Evolutionary conservation across 2,797 vertebrate genomes (phyloP).

Genomic region (Discoglossus pictus): DNA sequence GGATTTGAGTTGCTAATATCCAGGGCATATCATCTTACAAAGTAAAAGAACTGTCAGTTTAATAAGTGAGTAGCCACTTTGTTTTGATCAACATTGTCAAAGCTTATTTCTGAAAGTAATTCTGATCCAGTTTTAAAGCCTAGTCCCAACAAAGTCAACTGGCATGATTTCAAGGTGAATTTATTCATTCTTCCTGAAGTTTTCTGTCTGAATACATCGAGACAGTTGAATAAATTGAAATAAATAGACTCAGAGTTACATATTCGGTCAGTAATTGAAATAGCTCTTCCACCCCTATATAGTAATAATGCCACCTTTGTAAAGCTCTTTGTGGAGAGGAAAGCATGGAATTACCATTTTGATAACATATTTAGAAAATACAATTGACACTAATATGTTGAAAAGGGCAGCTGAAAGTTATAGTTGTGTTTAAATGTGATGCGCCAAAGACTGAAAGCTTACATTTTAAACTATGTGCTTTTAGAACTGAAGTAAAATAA

Average conservation of each 20-base stretch:
- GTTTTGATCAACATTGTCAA: constrained; percentile 79
- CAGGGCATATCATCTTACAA: constrained; percentile 63
- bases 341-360: constrained; percentile 78
- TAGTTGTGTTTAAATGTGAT: constrained; percentile 61
- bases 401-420: constrained; percentile 70
- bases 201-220: constrained; percentile 70
- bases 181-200: constrained; percentile 78
- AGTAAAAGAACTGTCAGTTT: constrained; percentile 73
- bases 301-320: constrained; percentile 75
- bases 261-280: constrained; percentile 76
- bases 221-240: constrained; percentile 82
- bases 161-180: constrained; percentile 81
- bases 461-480: no score
- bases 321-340: constrained; percentile 66
- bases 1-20: constrained; percentile 63
- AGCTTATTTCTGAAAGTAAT: constrained; percentile 71
- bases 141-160: constrained; percentile 72
- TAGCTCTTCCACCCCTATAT: constrained; percentile 70
- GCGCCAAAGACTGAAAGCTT: constrained; percentile 32
- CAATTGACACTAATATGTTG: constrained; percentile 69
- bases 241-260: constrained; percentile 79
- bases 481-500: no score
- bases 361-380: constrained; percentile 74
- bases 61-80: constrained; percentile 73
- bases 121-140: constrained; percentile 66